Evolutionary conservation across 37 sponge, comb jelly and placozoan species (phyloP), one percentile per base, ranked within the genome.

Genomic region (Halichondria panicea): DNA sequence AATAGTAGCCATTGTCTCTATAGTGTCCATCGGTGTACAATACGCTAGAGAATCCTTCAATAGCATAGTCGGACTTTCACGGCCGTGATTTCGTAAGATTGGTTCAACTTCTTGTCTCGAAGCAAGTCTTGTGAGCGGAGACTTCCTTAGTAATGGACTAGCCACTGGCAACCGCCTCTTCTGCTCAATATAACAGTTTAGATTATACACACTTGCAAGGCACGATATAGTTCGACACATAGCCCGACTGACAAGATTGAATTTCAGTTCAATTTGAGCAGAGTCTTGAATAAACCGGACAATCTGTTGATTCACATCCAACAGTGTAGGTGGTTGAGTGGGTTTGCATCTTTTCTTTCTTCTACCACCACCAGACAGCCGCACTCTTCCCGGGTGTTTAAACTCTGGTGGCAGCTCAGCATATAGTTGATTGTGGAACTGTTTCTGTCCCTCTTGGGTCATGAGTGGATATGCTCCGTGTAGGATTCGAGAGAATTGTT

Each of bases 241-340:
- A 0, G 61, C 60, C 15, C 81, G 58, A 33, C 81, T 89, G 35
- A 84, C 40, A 28, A 89, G 63, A 1, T 59, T 60, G 35, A 89
- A 74, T 6, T 40, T 54, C 0, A 89, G 75, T 41, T 75, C 79
- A 19, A 25, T 21, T 22, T 69, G 43, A 6, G 38, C 7, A 1
- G 19, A 28, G 25, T 33, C 44, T 40, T 53, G 46, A 1, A 84
- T 76, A 69, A 89, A 84, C 7, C 36, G 24, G 6, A 58, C 38
- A 2, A 89, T 76, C 56, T 55, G 46, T 38, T 80, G 64, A 57
- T 79, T 84, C 5, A 89, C 55, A 40, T 89, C 85, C 4, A 50
- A 35, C 9, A 80, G 90, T 4, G 67, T 78, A 53, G 69, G 34
- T 2, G 43, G 41, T 1, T 64, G 37, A 22, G 12, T 32, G 13